Base-by-base conservation (phyloP, 2,797 vertebrate genomes). In the Scleropages formosus region DNA sequence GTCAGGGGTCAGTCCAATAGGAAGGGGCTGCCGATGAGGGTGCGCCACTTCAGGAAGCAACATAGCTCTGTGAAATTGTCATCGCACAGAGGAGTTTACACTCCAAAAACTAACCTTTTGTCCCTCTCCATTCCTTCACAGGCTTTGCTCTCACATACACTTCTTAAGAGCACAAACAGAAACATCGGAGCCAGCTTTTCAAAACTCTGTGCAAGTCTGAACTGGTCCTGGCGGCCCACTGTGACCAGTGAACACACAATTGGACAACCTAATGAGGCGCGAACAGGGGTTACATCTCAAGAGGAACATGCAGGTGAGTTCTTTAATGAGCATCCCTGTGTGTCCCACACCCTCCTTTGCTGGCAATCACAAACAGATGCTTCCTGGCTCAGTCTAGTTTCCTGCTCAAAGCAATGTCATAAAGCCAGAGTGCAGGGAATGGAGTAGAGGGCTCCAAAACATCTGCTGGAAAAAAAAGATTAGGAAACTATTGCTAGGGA, bases 1-100 rank as follows among this genome's bases (percentile, higher is more conserved):
- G 9, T 53, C 85, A 87, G 73, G 82, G 90, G 88, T 88, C 86
- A 81, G 47, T 24, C 84, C 85, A 87, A 91, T 91, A 88, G 91
- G 89, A 92, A 91, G 80, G 79, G 73, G 8, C 76, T n/a, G 71
- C 72, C 66, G 64, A 16, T 73, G 67, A 77, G 72, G 63, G 27
- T 0, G 69, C 59, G 78, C 85, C 82, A 79, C 73, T 59, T 1
- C 82, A 86, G 85, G 88, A 88, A 91, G 79, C 82, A 67, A 60
- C 72, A 1, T 47, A 79, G 78, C 74, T 69, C 9, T 62, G 24
- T 46, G 60, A 39, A 22, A 72, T 74, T 61, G 20, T 10, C 47
- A 61, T 62, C 4, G 1, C 72, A 39, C 31, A 39, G 2, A 39
- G 31, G 31, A 39, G 39, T 6, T 31, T 39, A 31, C 6, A 39